phyloP scores from a whole-genome alignment of 92 coral and sea anemone genomes.

The Porites lobata region DNA sequence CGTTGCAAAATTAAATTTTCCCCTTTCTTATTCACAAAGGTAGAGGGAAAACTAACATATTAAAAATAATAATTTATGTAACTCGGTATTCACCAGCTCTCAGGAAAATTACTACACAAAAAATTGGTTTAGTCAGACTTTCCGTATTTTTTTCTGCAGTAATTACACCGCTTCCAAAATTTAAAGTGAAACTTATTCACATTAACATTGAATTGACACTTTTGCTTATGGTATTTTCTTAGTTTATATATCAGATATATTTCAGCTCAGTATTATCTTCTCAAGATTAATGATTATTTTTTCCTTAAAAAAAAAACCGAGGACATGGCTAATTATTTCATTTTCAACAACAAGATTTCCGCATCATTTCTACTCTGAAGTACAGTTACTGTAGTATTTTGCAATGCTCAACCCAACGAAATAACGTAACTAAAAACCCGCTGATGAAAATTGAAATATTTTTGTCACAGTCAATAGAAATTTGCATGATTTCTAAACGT shows the following conservation, averaged over 20 bases:
- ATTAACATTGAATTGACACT: neutral
- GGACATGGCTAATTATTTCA: slow-evolving; percentile 23
- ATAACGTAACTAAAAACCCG: neutral
- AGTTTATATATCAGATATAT: neutral
- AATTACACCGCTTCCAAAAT: neutral
- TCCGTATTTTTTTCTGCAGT: neutral
- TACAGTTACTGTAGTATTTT: neutral
- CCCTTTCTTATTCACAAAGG: neutral
- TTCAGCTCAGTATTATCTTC: neutral
- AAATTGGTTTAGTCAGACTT: neutral
- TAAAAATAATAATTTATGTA: too few species aligned
- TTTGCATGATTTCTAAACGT: slow-evolving; percentile 9
- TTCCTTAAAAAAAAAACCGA: neutral
- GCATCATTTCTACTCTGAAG: neutral
- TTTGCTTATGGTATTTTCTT: neutral
- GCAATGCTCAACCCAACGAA: slow-evolving; percentile 6
- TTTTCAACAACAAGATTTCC: slow-evolving; percentile 27
- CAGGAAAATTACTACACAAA: neutral
- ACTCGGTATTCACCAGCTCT: too few species aligned
- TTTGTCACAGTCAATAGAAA: neutral
- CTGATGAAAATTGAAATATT: too few species aligned
- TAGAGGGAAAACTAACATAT: neutral
- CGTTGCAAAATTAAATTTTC: neutral
- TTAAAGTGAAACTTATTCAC: neutral
- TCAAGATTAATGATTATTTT: neutral